Percentiles rank a stretch among this genome's conserved stretches.
phyloP scores from a whole-genome alignment of 2,888 invertebrate species.

The Cryptocheilus praepositus region DNA sequence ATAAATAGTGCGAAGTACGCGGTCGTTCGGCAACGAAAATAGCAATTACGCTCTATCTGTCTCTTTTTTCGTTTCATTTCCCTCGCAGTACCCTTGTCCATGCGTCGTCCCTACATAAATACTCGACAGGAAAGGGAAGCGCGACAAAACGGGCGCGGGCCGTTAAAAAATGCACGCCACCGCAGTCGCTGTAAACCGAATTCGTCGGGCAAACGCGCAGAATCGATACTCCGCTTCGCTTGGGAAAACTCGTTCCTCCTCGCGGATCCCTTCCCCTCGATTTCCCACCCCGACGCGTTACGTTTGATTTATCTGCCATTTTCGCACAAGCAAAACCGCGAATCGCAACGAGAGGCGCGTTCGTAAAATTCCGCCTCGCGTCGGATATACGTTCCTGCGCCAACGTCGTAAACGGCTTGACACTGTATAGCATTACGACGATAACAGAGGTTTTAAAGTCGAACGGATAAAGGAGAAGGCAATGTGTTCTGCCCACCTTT shows the following conservation, averaged over 20 bases:
- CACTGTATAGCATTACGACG: no score
- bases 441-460: no score
- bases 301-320: constrained; percentile 25
- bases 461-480: no score
- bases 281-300: not conserved
- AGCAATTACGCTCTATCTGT: no score
- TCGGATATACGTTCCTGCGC: not conserved
- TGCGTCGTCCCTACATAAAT: constrained; percentile 28
- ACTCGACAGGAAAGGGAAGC: constrained; percentile 23
- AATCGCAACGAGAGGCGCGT: constrained; percentile 18
- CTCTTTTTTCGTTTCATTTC: no score
- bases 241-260: no score
- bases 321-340: constrained; percentile 32
- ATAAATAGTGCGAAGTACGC: no score
- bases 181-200: constrained; percentile 1
- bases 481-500: no score
- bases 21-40: no score
- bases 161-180: constrained; percentile 14
- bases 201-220: no score
- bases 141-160: constrained; percentile 12
- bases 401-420: no score
- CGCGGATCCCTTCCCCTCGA: not conserved
- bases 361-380: constrained; percentile 23
- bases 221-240: constrained; percentile 15
- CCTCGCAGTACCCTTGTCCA: no score